Base-by-base conservation (phyloP, 2,888 invertebrate genomes). In the Spilarctia lutea region DNA sequence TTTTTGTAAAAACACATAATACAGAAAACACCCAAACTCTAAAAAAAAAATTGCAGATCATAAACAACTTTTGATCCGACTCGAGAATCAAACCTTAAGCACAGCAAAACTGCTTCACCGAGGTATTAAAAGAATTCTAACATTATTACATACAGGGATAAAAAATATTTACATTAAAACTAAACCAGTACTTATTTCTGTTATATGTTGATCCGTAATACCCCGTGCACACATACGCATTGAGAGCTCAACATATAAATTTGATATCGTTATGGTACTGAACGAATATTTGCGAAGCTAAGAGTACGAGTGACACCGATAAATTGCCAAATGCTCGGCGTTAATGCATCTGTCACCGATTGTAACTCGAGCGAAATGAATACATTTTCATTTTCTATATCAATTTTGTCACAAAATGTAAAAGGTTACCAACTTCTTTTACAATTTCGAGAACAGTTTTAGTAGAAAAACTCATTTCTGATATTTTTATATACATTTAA, bases 321-420 rank as follows among this genome's bases (percentile, higher is more conserved):
- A 85, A 87, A 87, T 87, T 83, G 84, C 75, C 81, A 76, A 82
- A 81, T 82, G 81, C 80, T 82, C 86, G 79, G 79, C 82, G 80
- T 88, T 89, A 89, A 90, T 91, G 89, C 91, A 92, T 88, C 91
- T 91, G 91, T 91, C 92, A 88, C 87, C 90, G 82, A 91, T 90
- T 91, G 90, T 89, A 88, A 89, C 88, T 86, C 83, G 78, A 84
- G 83, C 86, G 86, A 85, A 86, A 88, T 88, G 89, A 92, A 92
- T 91, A 91, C 85, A 91, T 90, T 92, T 91, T 89, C 88, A 88
- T 90, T 88, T 84, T 89, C 88, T 84, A 83, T 77, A 73, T 77
- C 67, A 70, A 11, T 67, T 79, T 77, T 80, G 86, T 81, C 78
- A 16, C 78, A 88, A 88, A 79, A 71, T 63, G 84, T 48, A 77